Evolutionary conservation across 2,113 vertebrate genomes (phyloP).

Genomic region (Balaeniceps rex): DNA sequence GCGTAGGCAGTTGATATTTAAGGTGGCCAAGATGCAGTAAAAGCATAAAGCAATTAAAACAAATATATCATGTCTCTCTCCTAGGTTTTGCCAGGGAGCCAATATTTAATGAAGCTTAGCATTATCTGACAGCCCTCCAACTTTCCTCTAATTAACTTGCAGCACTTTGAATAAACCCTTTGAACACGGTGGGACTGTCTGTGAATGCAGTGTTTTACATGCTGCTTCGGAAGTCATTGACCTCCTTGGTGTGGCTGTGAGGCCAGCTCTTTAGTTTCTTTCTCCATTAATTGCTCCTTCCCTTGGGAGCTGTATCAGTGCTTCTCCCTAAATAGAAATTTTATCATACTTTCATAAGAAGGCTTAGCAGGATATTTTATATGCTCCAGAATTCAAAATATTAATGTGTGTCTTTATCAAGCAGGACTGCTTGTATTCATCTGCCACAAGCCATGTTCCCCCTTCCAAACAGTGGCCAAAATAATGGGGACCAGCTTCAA

Average conservation of each 20-base stretch:
- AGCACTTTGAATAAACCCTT: not conserved
- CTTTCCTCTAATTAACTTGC: conserved; percentile 25
- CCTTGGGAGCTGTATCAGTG: not conserved
- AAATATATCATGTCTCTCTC: not conserved
- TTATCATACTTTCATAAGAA: not conserved
- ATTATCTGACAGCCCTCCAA: conserved; percentile 26
- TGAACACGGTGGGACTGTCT: not conserved
- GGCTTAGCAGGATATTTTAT: not conserved
- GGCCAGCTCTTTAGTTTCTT: not conserved
- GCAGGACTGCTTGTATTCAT: not conserved
- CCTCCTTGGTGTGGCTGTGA: not conserved
- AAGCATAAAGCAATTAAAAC: not conserved
- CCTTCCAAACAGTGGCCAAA: not conserved
- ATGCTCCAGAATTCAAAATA: not conserved
- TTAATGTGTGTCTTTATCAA: not conserved
- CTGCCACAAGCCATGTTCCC: not conserved
- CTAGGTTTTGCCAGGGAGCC: not conserved
- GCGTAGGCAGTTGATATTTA: not conserved
- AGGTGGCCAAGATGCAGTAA: not conserved
- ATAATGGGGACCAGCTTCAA: not conserved
- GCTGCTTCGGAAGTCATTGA: not conserved
- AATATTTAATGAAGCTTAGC: conserved; percentile 13
- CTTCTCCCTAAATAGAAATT: not conserved
- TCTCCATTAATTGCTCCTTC: not conserved
- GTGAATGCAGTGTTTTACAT: not conserved